A percentile compares a stretch with the other conserved stretches of the same genome.
Evolutionary conservation across 2,113 vertebrate genomes (phyloP).

Genomic region (Emydocephalus ijimae): DNA sequence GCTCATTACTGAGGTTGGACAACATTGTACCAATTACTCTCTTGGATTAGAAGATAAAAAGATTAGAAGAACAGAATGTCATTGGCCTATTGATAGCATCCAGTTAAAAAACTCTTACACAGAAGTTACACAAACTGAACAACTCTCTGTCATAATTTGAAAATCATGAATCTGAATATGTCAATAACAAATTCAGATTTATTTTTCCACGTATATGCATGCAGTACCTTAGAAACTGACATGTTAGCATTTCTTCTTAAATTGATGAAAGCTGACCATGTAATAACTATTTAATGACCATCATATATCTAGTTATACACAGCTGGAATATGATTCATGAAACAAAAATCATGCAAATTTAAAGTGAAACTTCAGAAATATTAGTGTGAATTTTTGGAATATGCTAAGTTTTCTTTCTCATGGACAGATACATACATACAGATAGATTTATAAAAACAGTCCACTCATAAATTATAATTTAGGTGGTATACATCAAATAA

Average conservation of each 20-base stretch:
- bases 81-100: neutral
- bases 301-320: slow-evolving; percentile 14
- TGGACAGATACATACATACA: neutral
- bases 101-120: neutral
- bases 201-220: neutral
- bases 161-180: neutral
- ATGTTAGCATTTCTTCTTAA: neutral
- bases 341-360: slow-evolving; percentile 9
- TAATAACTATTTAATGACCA: slow-evolving; percentile 2
- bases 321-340: neutral
- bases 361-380: slow-evolving; percentile 28
- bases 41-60: neutral
- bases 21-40: neutral
- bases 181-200: slow-evolving; percentile 22
- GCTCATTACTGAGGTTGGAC: neutral
- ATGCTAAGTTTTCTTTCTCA: neutral
- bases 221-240: neutral
- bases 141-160: neutral
- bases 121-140: neutral
- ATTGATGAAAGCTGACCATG: slow-evolving; percentile 18
- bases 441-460: neutral
- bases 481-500: neutral
- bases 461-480: neutral
- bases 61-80: neutral
- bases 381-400: neutral